These are phyloP conservation scores for Fregetta grallaria DNA, from an alignment of 2,113 vertebrate species.

Conservation along the genomic window DNA sequence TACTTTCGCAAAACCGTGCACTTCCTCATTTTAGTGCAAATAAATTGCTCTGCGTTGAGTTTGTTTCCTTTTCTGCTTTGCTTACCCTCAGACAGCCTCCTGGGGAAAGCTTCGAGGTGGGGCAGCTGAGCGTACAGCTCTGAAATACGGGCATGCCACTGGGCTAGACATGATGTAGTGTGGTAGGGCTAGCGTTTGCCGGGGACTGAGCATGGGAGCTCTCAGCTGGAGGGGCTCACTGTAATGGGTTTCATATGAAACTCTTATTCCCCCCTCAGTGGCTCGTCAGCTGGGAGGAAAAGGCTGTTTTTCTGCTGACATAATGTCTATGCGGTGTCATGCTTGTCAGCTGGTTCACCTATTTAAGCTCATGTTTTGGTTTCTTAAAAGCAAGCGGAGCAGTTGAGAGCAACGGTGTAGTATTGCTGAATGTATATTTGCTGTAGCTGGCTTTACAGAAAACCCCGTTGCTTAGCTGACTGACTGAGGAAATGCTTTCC, in stretches of 20 bases:
- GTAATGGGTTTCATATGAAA: background rate
- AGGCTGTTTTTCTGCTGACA: background rate
- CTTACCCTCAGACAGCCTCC: background rate
- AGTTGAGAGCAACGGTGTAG: background rate
- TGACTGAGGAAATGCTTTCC: background rate
- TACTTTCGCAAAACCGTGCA: background rate
- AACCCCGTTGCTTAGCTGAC: background rate
- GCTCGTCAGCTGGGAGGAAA: background rate
- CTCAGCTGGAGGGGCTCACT: background rate
- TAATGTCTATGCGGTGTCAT: background rate
- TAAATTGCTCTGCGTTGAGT: background rate
- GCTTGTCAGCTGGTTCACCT: background rate
- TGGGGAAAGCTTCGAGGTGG: no score
- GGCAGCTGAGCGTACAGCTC: accelerated
- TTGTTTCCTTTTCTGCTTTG: background rate
- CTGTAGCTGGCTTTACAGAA: background rate
- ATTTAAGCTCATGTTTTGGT: background rate
- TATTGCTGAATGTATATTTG: background rate
- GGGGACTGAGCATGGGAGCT: background rate
- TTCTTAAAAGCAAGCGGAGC: background rate
- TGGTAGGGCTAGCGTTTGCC: background rate
- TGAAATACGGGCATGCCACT: background rate
- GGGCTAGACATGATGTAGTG: background rate
- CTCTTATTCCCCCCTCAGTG: background rate
- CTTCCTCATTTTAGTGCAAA: background rate